Conservation (phyloP, 2,797 vertebrate genomes). For the Adrianichthys oophorus region DNA sequence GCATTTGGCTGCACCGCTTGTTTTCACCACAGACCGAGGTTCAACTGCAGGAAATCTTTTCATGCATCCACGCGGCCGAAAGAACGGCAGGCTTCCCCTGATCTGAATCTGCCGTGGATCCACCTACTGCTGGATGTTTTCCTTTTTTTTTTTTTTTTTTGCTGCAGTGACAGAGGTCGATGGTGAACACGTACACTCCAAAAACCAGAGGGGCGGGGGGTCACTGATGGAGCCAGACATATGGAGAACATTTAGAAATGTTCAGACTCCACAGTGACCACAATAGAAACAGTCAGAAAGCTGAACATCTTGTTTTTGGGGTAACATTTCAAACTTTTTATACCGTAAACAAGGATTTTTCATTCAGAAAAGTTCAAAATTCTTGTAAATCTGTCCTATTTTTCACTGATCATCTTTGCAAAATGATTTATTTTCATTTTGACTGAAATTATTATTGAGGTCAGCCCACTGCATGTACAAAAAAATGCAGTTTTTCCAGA, state of each 20-base stretch:
- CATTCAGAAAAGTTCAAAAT: conserved; percentile 38
- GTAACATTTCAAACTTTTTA: conserved; percentile 43
- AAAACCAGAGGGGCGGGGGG: conserved; percentile 20
- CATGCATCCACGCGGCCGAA: conserved; percentile 28
- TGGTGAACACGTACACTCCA: no score
- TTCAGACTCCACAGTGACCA: conserved; percentile 57
- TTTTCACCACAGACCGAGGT: conserved; percentile 28
- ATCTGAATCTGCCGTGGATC: conserved; percentile 30
- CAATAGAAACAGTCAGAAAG: conserved; percentile 54
- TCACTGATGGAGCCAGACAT: conserved; percentile 68
- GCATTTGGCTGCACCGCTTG: conserved; percentile 37
- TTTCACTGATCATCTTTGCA: background rate
- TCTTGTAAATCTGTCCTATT: conserved; percentile 17
- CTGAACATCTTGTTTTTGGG: conserved; percentile 61
- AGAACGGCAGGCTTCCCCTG: conserved; percentile 26
- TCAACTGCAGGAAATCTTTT: conserved; percentile 25
- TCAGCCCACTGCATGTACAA: no score
- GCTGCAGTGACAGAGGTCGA: no score
- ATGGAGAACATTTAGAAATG: conserved; percentile 69
- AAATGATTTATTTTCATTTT: background rate
- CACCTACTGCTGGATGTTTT: conserved; percentile 10
- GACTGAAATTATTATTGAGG: conserved; percentile 4
- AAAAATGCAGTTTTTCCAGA: no score
- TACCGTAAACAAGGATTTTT: conserved; percentile 6
- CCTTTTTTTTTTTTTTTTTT: conserved; percentile 3